phyloP scores from a whole-genome alignment of 2,113 vertebrate genomes.

The Galeopterus variegatus region DNA sequence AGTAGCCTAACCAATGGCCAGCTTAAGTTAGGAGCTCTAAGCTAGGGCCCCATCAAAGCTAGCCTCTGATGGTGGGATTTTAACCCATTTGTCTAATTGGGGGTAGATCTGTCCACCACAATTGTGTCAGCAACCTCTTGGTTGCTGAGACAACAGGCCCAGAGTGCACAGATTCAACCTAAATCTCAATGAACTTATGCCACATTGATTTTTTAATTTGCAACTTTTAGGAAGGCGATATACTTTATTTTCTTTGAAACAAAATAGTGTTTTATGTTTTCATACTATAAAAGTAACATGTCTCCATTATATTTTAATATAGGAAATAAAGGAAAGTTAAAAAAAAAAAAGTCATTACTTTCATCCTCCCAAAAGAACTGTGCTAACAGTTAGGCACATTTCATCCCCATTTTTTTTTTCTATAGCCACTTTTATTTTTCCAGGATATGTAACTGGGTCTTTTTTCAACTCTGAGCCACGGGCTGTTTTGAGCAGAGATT shows the following conservation, averaged over 20 bases:
- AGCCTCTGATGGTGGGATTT: background rate
- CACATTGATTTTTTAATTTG: background rate
- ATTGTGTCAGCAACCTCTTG: background rate
- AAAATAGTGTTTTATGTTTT: slow-evolving; percentile 30
- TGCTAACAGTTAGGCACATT: slow-evolving; percentile 26
- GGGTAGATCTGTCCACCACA: background rate
- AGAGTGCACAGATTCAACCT: background rate
- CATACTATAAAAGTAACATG: background rate
- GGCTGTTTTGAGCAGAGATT: background rate
- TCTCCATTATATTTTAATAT: background rate
- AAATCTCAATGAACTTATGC: background rate
- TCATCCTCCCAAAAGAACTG: background rate
- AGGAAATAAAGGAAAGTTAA: background rate
- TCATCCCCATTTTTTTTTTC: background rate
- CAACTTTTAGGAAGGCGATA: background rate
- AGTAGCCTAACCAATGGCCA: background rate
- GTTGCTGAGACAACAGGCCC: background rate
- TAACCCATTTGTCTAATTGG: background rate
- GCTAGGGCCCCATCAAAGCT: background rate
- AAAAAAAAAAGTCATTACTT: background rate
- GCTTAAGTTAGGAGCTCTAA: background rate
- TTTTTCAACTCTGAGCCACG: background rate
- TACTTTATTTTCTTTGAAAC: background rate
- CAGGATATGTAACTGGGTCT: background rate
- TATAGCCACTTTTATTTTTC: background rate